These are phyloP conservation scores for Drosophila hamatofila DNA, from an alignment of 2,888 invertebrate species.

Conservation along the genomic window DNA sequence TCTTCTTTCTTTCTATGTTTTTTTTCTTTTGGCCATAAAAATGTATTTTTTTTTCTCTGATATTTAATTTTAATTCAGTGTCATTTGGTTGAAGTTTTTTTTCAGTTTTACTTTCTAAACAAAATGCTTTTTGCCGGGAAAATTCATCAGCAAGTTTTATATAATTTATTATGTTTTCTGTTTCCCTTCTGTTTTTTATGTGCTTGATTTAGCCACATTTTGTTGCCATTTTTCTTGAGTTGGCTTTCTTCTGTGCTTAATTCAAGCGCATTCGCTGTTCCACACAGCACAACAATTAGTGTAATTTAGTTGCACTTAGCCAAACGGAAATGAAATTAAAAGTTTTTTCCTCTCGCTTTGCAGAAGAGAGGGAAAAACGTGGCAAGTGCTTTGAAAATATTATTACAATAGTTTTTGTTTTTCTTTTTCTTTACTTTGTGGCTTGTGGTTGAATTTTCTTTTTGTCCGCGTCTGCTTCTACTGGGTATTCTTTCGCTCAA, in stretches of 20 bases:
- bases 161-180: constrained; percentile 49
- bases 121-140: constrained; percentile 55
- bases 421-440: constrained; percentile 5
- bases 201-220: constrained; percentile 27
- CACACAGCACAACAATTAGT: constrained; percentile 62
- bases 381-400: constrained; percentile 34
- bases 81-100: constrained; percentile 43
- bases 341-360: constrained; percentile 27
- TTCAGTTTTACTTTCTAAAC: constrained; percentile 58
- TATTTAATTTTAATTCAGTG: constrained; percentile 52
- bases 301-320: constrained; percentile 79
- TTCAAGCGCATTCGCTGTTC: constrained; percentile 44
- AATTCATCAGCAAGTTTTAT: constrained; percentile 57
- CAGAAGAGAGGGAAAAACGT: constrained; percentile 4
- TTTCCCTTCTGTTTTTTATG: constrained; percentile 1
- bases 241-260: constrained; percentile 49
- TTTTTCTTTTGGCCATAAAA: constrained; percentile 17
- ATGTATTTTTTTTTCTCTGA: constrained; percentile 23
- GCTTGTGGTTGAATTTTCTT: constrained; percentile 17
- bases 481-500: neutral
- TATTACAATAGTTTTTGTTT: constrained; percentile 31
- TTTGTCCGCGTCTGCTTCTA: neutral
- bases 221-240: constrained; percentile 44
- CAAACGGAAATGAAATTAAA: constrained; percentile 71
- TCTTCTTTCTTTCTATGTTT: constrained; percentile 22